A percentile compares a stretch with the other conserved stretches of the same genome.
phyloP scores from a whole-genome alignment of 2,797 vertebrate species.

The Coluber constrictor region DNA sequence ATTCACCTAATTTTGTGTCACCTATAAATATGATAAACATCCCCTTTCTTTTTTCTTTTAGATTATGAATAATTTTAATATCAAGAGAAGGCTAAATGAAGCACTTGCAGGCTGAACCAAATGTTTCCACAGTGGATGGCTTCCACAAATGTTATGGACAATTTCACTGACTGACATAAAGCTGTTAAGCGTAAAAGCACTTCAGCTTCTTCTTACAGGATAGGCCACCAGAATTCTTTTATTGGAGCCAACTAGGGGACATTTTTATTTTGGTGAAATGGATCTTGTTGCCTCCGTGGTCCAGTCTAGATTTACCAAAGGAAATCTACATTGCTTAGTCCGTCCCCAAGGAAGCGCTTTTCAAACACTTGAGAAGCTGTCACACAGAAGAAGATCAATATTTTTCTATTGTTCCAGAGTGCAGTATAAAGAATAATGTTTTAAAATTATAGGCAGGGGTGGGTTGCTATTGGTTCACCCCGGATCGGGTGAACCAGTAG shows the following conservation, averaged over 20 bases:
- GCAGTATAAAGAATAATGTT: not conserved
- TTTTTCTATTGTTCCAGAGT: not conserved
- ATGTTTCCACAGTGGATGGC: not conserved
- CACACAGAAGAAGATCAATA: not conserved
- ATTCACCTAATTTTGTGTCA: not conserved
- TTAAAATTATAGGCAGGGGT: not conserved
- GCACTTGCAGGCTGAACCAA: not conserved
- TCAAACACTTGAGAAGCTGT: not conserved
- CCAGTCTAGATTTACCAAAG: not conserved
- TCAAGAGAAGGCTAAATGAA: not conserved
- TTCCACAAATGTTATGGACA: not conserved
- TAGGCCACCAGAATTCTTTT: not conserved
- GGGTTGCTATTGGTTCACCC: no score
- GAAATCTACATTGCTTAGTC: not conserved
- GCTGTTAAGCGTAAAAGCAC: not conserved
- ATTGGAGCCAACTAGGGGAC: not conserved
- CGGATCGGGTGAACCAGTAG: no score
- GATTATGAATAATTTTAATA: not conserved
- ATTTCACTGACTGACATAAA: not conserved
- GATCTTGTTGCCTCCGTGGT: not conserved
- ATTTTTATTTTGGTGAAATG: not conserved
- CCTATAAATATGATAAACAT: not conserved
- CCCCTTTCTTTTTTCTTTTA: not conserved
- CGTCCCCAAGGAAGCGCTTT: not conserved
- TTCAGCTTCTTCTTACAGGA: not conserved